Conservation (phyloP, 2,113 vertebrate species). For the Labeo catla region DNA sequence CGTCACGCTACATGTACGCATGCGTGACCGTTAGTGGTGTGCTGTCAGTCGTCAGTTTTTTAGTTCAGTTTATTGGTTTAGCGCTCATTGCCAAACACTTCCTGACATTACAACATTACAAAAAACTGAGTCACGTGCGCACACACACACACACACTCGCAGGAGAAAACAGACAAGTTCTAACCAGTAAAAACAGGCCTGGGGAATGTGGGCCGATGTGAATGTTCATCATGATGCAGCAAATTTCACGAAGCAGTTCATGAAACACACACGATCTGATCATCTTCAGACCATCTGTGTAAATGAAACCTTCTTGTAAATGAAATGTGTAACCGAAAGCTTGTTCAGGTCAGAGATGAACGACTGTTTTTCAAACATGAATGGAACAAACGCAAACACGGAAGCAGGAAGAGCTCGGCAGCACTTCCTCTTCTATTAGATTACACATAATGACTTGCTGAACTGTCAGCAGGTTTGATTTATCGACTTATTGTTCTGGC, state of each 20-base stretch:
- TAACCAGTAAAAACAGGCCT: background rate
- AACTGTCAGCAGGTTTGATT: background rate
- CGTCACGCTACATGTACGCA: background rate
- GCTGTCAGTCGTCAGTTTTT: background rate
- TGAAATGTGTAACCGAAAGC: background rate
- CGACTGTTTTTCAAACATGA: background rate
- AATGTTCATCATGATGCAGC: background rate
- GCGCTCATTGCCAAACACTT: background rate
- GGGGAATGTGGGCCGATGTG: background rate
- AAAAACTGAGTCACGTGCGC: constrained; percentile 63
- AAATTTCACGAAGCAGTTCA: background rate
- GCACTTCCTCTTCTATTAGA: background rate
- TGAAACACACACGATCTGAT: background rate
- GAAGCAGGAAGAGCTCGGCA: background rate
- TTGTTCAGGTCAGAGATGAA: background rate
- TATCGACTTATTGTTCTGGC: background rate
- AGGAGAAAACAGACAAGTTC: background rate
- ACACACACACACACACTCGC: constrained; percentile 6
- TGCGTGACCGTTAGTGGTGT: background rate
- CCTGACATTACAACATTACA: constrained; percentile 8
- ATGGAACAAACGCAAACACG: background rate
- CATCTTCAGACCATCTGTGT: background rate
- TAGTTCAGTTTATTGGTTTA: background rate
- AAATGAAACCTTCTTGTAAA: background rate
- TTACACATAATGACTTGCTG: background rate